Conservation (phyloP, 2,797 vertebrate species). For the Karalla daura region DNA sequence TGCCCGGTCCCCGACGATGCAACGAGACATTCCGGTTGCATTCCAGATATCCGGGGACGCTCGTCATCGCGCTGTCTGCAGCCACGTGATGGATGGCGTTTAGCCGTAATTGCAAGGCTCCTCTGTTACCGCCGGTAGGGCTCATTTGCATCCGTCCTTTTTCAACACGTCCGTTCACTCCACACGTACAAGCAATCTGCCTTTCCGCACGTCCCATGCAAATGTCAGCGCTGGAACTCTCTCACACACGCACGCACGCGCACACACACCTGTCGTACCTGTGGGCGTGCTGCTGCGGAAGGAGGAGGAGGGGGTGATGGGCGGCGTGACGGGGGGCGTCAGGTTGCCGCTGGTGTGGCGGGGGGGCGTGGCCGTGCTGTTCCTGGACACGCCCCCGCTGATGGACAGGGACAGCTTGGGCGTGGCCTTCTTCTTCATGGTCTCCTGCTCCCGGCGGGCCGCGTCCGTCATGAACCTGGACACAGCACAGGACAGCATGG, state of each 20-base stretch:
- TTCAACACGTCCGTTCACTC: constrained; percentile 32
- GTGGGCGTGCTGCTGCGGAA: constrained; percentile 99
- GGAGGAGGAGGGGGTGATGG: constrained; percentile 97
- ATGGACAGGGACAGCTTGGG: constrained; percentile 96
- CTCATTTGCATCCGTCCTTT: constrained; percentile 19
- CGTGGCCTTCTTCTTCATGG: constrained; percentile 95
- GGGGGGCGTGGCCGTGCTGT: constrained; percentile 96
- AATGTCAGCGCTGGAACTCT: constrained; percentile 12
- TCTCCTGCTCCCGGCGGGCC: constrained; percentile 96
- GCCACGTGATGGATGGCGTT: no score
- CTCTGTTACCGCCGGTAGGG: background rate
- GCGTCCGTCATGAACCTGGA: constrained; percentile 99
- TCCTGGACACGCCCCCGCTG: constrained; percentile 92
- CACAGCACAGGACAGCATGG: no score
- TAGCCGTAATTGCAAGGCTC: no score
- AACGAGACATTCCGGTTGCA: constrained; percentile 39
- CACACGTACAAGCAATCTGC: constrained; percentile 16
- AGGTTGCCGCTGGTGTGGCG: constrained; percentile 99
- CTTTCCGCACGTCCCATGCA: constrained; percentile 23
- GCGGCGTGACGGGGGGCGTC: constrained; percentile 98
- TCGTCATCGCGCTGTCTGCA: background rate
- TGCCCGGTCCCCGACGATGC: constrained; percentile 1
- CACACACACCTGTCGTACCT: constrained; percentile 84
- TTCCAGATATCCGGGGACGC: constrained; percentile 23
- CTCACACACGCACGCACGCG: constrained; percentile 12